phyloP scores from a whole-genome alignment of 2,797 vertebrate species.

The Enteromius argenteus region DNA sequence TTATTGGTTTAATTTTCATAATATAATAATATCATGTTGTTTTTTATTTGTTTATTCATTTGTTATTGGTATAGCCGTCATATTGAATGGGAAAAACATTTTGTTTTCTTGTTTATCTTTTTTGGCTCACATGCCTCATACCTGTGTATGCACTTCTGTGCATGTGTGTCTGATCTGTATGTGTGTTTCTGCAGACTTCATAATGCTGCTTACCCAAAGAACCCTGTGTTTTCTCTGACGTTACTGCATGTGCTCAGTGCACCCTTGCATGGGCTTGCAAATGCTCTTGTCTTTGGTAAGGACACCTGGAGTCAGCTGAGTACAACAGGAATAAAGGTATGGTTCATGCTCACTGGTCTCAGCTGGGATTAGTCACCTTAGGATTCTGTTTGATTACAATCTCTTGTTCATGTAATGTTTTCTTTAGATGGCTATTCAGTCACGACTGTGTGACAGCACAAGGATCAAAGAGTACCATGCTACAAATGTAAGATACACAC shows the following conservation, averaged over 20 bases:
- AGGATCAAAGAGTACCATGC: constrained; percentile 82
- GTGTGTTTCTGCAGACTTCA: constrained; percentile 67
- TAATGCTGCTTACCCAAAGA: constrained; percentile 79
- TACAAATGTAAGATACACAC: constrained; percentile 73
- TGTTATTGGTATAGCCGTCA: background rate
- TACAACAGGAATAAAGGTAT: constrained; percentile 81
- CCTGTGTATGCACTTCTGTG: background rate
- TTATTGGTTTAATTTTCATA: background rate
- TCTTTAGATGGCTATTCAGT: constrained; percentile 83
- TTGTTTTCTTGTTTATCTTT: background rate
- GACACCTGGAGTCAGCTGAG: constrained; percentile 83
- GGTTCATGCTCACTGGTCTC: background rate
- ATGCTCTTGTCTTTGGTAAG: constrained; percentile 83
- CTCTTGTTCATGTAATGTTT: background rate
- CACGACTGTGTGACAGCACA: constrained; percentile 80
- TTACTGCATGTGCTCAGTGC: constrained; percentile 83
- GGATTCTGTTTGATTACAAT: background rate
- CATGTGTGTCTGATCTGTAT: constrained; percentile 3
- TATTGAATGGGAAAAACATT: background rate
- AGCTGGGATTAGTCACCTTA: background rate
- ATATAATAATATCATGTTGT: background rate
- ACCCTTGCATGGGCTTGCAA: constrained; percentile 84
- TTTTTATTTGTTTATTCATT: background rate
- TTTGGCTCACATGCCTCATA: background rate
- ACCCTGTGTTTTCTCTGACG: constrained; percentile 81